A percentile compares a stretch with the other conserved stretches of the same genome.
Evolutionary conservation across 2,113 vertebrate species (phyloP).

Genomic region (Myrmophylax atrothorax): DNA sequence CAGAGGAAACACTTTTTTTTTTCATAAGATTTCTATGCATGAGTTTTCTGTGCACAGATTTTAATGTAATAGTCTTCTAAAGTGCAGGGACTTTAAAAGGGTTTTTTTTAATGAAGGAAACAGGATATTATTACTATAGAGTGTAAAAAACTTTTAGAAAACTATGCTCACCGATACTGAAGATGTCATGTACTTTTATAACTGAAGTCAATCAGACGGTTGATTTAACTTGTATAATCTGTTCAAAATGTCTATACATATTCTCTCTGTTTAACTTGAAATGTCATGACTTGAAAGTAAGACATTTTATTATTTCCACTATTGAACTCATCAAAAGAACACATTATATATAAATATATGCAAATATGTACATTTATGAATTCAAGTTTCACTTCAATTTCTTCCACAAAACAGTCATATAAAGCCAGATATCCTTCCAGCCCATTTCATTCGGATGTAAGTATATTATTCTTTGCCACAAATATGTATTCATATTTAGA

Average conservation of each 20-base stretch:
- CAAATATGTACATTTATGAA: neutral
- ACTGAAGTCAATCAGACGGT: neutral
- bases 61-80: neutral
- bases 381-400: neutral
- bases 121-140: neutral
- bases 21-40: neutral
- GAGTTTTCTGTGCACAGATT: neutral
- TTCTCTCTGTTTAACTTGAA: neutral
- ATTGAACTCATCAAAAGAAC: neutral
- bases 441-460: neutral
- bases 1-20: neutral
- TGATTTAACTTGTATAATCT: neutral
- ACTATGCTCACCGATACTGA: neutral
- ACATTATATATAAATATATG: neutral
- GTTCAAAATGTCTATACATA: neutral
- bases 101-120: neutral
- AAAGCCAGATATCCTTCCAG: neutral
- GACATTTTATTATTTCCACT: neutral
- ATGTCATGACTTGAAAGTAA: neutral
- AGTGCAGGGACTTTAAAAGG: neutral
- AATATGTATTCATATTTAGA: neutral
- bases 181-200: neutral
- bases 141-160: neutral
- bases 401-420: neutral
- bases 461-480: neutral